Conservation (phyloP, 2,113 vertebrate genomes). For the Geococcyx californianus region DNA sequence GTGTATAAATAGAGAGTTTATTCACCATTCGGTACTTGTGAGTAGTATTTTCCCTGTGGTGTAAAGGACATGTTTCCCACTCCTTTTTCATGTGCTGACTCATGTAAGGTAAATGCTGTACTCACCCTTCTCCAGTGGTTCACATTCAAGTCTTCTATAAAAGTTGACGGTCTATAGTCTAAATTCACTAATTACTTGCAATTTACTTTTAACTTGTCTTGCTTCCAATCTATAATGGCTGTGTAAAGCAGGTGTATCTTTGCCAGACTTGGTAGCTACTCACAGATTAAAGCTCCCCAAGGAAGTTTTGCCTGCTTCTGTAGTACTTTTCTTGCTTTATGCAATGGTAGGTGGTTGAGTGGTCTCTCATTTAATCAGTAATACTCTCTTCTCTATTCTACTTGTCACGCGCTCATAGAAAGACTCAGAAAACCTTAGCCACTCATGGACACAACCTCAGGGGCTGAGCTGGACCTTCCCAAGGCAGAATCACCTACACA, state of each 20-base stretch:
- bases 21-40: neutral
- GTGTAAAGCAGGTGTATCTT: neutral
- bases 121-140: neutral
- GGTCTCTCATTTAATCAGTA: neutral
- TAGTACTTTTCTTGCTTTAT: neutral
- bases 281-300: neutral
- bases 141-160: neutral
- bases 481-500: neutral
- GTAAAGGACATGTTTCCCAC: neutral
- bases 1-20: neutral
- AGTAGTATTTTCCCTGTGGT: neutral
- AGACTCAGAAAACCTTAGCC: neutral
- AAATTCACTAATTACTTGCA: neutral
- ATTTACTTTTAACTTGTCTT: neutral
- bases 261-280: neutral
- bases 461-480: neutral
- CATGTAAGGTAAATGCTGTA: neutral
- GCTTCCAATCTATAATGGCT: neutral
- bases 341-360: neutral
- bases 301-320: neutral
- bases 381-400: neutral
- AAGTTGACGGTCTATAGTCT: neutral
- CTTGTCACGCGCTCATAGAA: neutral
- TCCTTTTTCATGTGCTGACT: fast-evolving
- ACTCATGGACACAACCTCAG: neutral